A percentile compares a stretch with the other conserved stretches of the same genome.
These are phyloP conservation scores for Perca schrenkii DNA, from an alignment of 2,113 vertebrate species.

Conservation along the genomic window DNA sequence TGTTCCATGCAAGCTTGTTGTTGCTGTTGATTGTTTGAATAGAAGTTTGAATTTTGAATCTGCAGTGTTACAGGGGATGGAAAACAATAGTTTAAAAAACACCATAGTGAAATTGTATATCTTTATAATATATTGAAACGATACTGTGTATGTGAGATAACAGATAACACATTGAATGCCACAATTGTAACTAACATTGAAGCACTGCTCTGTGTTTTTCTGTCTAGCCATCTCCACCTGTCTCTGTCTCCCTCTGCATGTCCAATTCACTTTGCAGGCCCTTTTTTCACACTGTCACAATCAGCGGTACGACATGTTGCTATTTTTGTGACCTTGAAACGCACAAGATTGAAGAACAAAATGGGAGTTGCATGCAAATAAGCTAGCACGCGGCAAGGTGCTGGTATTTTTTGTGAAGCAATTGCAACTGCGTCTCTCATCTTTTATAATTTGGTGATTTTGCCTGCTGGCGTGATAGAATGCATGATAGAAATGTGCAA, in stretches of 20 bases:
- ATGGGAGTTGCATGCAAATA: conserved; percentile 51
- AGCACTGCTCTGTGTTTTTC: background rate
- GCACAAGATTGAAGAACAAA: conserved; percentile 16
- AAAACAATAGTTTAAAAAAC: background rate
- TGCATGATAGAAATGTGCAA: background rate
- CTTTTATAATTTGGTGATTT: conserved; percentile 30
- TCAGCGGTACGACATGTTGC: background rate
- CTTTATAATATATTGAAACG: background rate
- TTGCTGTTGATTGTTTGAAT: background rate
- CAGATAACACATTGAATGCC: background rate
- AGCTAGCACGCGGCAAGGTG: background rate
- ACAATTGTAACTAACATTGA: conserved; percentile 11
- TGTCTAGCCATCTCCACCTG: background rate
- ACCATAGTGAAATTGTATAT: background rate
- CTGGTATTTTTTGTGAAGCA: conserved; percentile 19
- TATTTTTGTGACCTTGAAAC: conserved; percentile 56
- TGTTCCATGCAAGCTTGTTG: background rate
- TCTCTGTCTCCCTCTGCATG: conserved; percentile 1
- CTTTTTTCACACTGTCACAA: conserved; percentile 21
- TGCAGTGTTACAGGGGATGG: background rate
- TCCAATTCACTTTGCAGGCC: conserved; percentile 32
- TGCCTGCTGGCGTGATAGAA: background rate
- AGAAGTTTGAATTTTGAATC: background rate
- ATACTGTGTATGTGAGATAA: background rate
- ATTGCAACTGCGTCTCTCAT: background rate